Conservation (phyloP, 2,113 vertebrate species). For the Heloderma charlesbogerti region DNA sequence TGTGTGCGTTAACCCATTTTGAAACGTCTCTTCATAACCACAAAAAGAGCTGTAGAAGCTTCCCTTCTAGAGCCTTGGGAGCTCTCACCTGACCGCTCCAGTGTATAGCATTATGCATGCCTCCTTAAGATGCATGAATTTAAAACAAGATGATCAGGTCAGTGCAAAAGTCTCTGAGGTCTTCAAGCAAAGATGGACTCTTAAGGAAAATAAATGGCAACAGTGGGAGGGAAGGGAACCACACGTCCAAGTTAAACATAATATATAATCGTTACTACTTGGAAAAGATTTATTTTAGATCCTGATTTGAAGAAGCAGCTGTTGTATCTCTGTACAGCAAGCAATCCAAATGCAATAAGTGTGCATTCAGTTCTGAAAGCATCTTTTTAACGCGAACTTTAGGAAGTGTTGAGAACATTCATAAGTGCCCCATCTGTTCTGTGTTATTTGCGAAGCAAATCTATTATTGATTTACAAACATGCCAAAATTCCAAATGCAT, state of each 20-base stretch:
- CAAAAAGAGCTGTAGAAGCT: not conserved
- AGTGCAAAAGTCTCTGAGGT: not conserved
- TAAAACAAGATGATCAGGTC: constrained; percentile 2
- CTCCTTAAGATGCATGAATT: not conserved
- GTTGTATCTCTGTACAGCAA: constrained; percentile 37
- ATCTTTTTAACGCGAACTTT: constrained; percentile 33
- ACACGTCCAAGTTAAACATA: constrained; percentile 32
- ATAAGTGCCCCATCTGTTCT: constrained; percentile 30
- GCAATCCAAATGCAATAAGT: constrained; percentile 7
- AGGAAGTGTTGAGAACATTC: constrained; percentile 24
- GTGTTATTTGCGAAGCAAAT: not conserved
- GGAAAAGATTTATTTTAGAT: constrained; percentile 5
- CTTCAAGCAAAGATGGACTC: not conserved
- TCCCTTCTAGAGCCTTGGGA: not conserved
- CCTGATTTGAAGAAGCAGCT: constrained; percentile 39
- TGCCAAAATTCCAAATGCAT: constrained; percentile 30
- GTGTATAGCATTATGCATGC: not conserved
- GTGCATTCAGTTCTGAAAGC: constrained; percentile 41
- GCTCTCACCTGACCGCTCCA: not conserved
- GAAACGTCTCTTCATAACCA: not conserved
- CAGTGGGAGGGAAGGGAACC: constrained; percentile 2
- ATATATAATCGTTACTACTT: not conserved
- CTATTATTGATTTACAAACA: constrained; percentile 23
- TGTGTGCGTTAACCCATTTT: not conserved
- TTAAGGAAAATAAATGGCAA: not conserved